Evolutionary conservation across 2,888 invertebrate species (phyloP).

Genomic region (Cerastoderma edule): DNA sequence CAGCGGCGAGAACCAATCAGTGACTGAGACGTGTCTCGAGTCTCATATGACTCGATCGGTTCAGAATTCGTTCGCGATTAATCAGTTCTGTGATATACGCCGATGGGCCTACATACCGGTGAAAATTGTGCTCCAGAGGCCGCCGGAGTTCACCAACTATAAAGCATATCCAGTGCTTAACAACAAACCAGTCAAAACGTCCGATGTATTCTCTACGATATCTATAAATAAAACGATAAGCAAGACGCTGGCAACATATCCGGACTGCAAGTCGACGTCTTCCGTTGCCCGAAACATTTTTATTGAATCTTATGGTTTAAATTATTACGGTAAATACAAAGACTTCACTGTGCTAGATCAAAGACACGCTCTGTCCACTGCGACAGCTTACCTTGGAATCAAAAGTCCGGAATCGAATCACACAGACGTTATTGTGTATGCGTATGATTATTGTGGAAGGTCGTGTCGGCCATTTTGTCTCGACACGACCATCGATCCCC

Average conservation of each 20-base stretch:
- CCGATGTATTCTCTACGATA: constrained; percentile 54
- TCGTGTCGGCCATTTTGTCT: constrained; percentile 57
- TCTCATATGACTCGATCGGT: constrained; percentile 47
- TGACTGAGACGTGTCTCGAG: constrained; percentile 48
- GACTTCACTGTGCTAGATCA: constrained; percentile 60
- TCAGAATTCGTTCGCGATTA: constrained; percentile 58
- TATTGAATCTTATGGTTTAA: constrained; percentile 58
- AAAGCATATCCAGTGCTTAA: constrained; percentile 55
- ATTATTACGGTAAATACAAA: constrained; percentile 62
- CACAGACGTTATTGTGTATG: constrained; percentile 58
- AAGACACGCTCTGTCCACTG: constrained; percentile 56
- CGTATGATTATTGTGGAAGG: constrained; percentile 59
- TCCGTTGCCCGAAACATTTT: constrained; percentile 55
- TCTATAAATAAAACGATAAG: constrained; percentile 46
- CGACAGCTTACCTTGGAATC: constrained; percentile 56
- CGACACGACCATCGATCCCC: constrained; percentile 33
- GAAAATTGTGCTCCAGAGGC: constrained; percentile 53
- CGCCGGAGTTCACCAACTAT: constrained; percentile 56
- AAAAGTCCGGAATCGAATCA: constrained; percentile 57
- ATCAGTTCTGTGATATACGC: constrained; percentile 58
- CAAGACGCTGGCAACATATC: constrained; percentile 46
- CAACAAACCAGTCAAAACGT: constrained; percentile 43
- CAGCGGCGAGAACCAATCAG: constrained; percentile 12
- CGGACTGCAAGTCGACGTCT: constrained; percentile 50
- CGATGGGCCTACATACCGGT: constrained; percentile 59